Conservation (phyloP, 2,888 invertebrate species). For the Eupithecia insigniata region DNA sequence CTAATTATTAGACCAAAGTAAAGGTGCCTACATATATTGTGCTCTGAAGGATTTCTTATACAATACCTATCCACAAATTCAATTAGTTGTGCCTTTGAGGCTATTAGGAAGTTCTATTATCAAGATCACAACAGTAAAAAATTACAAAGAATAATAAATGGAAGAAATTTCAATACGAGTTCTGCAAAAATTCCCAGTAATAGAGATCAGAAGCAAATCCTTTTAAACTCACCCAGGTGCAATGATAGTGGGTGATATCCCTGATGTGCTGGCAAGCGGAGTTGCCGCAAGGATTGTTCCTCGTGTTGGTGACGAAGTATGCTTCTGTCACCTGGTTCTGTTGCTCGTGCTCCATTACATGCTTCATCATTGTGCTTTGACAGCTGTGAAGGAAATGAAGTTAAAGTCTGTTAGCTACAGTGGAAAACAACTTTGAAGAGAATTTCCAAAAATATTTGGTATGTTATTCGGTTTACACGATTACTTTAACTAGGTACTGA, state of each 20-base stretch:
- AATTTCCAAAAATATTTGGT: too few relatives aligned
- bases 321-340: slow-evolving; percentile 94
- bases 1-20: not conserved
- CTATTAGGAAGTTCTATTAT: too few relatives aligned
- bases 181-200: too few relatives aligned
- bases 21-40: not conserved
- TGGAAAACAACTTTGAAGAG: too few relatives aligned
- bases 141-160: too few relatives aligned
- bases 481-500: too few relatives aligned
- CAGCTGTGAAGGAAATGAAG: slow-evolving; percentile 66
- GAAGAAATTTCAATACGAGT: too few relatives aligned
- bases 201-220: too few relatives aligned
- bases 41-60: not conserved
- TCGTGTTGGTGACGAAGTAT: slow-evolving; percentile 87
- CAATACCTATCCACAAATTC: not conserved
- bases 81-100: too few relatives aligned
- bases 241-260: slow-evolving; percentile 94
- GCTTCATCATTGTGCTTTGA: slow-evolving; percentile 90
- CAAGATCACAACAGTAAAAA: too few relatives aligned
- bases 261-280: slow-evolving; percentile 89
- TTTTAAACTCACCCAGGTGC: slow-evolving; percentile 89
- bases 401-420: too few relatives aligned
- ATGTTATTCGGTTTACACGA: too few relatives aligned
- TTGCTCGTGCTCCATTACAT: slow-evolving; percentile 94
- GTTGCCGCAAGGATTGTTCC: slow-evolving; percentile 86